Evolutionary conservation across 2,888 invertebrate genomes (phyloP).

Genomic region (Meta bourneti): DNA sequence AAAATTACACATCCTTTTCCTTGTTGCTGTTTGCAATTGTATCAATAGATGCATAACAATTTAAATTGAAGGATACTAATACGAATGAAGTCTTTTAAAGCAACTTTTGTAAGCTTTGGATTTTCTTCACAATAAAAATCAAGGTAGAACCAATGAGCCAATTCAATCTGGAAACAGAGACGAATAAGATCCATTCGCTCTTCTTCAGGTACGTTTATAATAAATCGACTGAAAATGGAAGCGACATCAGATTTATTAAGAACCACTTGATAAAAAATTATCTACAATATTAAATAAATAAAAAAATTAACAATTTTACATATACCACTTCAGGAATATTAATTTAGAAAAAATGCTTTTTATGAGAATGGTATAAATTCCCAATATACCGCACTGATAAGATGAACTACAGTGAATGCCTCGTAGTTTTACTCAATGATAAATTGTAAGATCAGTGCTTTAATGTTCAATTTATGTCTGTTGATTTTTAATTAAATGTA

Average conservation of each 20-base stretch:
- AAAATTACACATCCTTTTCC: no score
- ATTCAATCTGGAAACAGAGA: conserved; percentile 94
- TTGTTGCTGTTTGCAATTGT: no score
- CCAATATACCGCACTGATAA: background rate
- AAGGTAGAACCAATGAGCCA: conserved; percentile 99
- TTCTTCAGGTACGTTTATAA: conserved; percentile 95
- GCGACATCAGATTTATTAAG: background rate
- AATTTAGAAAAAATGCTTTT: background rate
- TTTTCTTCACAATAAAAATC: conserved; percentile 90
- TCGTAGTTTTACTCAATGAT: no score
- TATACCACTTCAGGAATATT: background rate
- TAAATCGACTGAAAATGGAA: conserved; percentile 87
- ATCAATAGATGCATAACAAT: no score
- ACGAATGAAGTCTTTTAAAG: conserved; percentile 91
- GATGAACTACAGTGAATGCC: background rate
- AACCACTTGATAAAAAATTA: background rate
- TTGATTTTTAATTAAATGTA: no score
- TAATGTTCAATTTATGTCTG: no score
- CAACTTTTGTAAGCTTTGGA: conserved; percentile 81
- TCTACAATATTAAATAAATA: background rate
- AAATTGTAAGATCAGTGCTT: no score
- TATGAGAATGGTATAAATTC: no score
- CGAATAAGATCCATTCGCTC: conserved; percentile 92
- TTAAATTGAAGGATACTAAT: conserved; percentile 77
- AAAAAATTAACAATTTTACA: background rate